These are phyloP conservation scores for Metellina segmentata DNA, from an alignment of 2,888 invertebrate species.

Conservation along the genomic window DNA sequence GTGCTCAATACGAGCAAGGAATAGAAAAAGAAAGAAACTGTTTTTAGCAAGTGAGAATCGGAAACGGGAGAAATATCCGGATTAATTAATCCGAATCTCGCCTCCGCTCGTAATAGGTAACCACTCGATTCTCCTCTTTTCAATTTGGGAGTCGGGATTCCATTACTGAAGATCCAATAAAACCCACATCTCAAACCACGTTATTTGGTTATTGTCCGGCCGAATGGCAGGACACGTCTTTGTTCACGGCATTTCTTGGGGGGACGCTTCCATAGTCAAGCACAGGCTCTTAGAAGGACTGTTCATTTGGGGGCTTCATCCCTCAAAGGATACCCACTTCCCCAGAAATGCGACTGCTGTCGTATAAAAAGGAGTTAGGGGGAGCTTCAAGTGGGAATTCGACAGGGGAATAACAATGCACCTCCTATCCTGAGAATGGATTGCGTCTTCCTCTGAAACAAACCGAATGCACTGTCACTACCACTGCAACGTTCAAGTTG, in stretches of 20 bases:
- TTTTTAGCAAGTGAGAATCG: neutral
- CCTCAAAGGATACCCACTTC: neutral
- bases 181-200: conserved; percentile 37
- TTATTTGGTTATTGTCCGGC: conserved; percentile 52
- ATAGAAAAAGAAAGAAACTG: neutral
- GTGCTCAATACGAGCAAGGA: too few relatives aligned
- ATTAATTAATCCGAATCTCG: conserved; percentile 59
- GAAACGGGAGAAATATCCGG: neutral
- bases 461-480: too few relatives aligned
- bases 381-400: neutral
- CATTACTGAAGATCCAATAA: conserved; percentile 36
- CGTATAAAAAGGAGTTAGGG: neutral
- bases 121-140: conserved; percentile 53
- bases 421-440: neutral
- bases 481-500: too few relatives aligned
- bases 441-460: too few relatives aligned
- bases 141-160: conserved; percentile 36
- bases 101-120: conserved; percentile 48
- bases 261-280: neutral
- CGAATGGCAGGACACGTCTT: conserved; percentile 16
- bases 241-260: conserved; percentile 4
- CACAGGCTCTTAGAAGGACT: neutral
- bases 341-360: conserved; percentile 1
- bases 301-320: conserved; percentile 26
- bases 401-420: neutral